These are phyloP conservation scores for Baccha elongata DNA, from an alignment of 2,888 invertebrate genomes.

Conservation along the genomic window DNA sequence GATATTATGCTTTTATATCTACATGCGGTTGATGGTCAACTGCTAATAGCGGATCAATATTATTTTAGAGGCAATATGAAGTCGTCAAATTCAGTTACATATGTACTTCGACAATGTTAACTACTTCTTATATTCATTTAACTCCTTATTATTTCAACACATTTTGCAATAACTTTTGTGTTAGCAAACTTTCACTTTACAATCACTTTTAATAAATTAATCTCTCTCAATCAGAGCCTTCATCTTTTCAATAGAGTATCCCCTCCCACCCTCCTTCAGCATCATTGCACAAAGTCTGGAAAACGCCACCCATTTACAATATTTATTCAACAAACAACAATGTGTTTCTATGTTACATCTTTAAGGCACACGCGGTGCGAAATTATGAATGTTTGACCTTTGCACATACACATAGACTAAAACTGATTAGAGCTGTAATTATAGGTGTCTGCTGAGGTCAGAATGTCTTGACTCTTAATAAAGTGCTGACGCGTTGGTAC, in stretches of 20 bases:
- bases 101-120: too few species aligned
- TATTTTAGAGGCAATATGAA: too few species aligned
- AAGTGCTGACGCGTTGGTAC: constrained; percentile 66
- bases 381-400: constrained; percentile 59
- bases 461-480: constrained; percentile 69
- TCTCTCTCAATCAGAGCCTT: constrained; percentile 58
- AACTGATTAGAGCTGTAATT: constrained; percentile 73
- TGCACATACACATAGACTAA: constrained; percentile 7
- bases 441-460: constrained; percentile 73
- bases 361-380: not conserved
- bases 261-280: not conserved
- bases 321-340: constrained; percentile 40
- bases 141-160: too few species aligned
- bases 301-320: constrained; percentile 16
- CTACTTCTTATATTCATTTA: too few species aligned
- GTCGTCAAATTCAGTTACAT: too few species aligned
- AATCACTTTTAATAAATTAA: constrained; percentile 63
- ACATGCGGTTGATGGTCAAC: too few species aligned
- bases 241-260: constrained; percentile 27
- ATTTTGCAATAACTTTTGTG: constrained; percentile 37
- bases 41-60: too few species aligned
- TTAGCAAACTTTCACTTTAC: constrained; percentile 55
- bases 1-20: too few species aligned
- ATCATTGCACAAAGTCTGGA: constrained; percentile 2
- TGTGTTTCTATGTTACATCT: constrained; percentile 51